Evolutionary conservation across 2,888 invertebrate genomes (phyloP).

Genomic region (Drosophila buzzatii): DNA sequence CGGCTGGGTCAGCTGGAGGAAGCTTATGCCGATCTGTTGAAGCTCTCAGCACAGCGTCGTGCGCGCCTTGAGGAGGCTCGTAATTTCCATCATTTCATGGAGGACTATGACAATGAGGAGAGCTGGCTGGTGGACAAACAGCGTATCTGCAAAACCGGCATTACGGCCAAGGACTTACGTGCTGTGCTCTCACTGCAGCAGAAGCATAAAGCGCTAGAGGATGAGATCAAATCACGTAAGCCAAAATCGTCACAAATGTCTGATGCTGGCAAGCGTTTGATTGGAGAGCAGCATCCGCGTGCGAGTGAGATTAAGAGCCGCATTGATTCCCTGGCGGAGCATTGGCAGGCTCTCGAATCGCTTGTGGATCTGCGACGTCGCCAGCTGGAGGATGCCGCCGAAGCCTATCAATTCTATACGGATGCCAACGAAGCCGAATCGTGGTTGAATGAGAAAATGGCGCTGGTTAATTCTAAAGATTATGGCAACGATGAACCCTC

Average conservation of each 20-base stretch:
- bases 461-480: slow-evolving; percentile 95
- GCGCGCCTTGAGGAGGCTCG: slow-evolving; percentile 95
- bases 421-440: slow-evolving; percentile 99
- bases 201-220: slow-evolving; percentile 95
- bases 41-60: slow-evolving; percentile 88
- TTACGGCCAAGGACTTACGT: slow-evolving; percentile 96
- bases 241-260: slow-evolving; percentile 90
- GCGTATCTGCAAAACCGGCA: slow-evolving; percentile 95
- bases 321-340: slow-evolving; percentile 91
- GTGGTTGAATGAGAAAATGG: slow-evolving; percentile 98
- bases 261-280: slow-evolving; percentile 89
- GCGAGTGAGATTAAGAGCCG: slow-evolving; percentile 92
- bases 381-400: slow-evolving; percentile 94
- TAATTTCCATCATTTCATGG: slow-evolving; percentile 97
- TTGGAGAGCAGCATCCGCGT: slow-evolving; percentile 93
- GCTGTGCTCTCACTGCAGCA: slow-evolving; percentile 95
- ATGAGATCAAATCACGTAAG: slow-evolving; percentile 92
- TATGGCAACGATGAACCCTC: slow-evolving; percentile 96
- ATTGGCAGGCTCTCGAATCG: slow-evolving; percentile 96
- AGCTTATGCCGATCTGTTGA: slow-evolving; percentile 89
- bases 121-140: slow-evolving; percentile 98
- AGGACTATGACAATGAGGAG: slow-evolving; percentile 99
- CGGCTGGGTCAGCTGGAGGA: slow-evolving; percentile 91
- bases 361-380: slow-evolving; percentile 90
- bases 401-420: slow-evolving; percentile 98